These are phyloP conservation scores for Caprella mutica DNA, from an alignment of 2,888 invertebrate species.

Conservation along the genomic window DNA sequence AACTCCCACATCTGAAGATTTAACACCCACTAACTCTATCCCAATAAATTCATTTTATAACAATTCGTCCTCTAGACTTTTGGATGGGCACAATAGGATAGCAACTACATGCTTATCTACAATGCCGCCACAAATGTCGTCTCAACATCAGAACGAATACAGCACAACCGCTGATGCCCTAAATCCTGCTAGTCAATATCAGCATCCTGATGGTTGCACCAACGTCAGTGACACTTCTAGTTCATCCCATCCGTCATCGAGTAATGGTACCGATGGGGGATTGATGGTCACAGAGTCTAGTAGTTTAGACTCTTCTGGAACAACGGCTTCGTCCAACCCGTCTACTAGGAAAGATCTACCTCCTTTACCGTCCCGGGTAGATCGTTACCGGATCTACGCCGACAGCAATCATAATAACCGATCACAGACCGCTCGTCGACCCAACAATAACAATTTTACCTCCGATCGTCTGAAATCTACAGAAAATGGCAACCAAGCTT, in stretches of 20 bases:
- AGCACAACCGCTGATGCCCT: not conserved
- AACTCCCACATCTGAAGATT: too few species aligned
- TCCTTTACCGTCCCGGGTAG: conserved; percentile 25
- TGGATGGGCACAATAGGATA: not conserved
- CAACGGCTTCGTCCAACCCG: not conserved
- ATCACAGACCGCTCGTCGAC: conserved; percentile 1
- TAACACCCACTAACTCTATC: conserved; percentile 4
- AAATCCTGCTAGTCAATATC: not conserved
- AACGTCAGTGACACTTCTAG: conserved; percentile 5
- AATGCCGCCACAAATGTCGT: not conserved
- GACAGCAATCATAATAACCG: not conserved
- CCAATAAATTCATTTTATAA: conserved; percentile 5
- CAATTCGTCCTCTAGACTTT: not conserved
- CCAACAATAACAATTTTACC: not conserved
- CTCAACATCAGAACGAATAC: conserved; percentile 4
- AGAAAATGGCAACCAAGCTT: not conserved
- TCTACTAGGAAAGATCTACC: conserved; percentile 17
- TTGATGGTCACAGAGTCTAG: conserved; percentile 1
- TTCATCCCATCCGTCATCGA: conserved; percentile 7
- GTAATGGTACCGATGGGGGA: conserved; percentile 5
- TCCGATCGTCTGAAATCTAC: not conserved
- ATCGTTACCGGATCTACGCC: conserved; percentile 24
- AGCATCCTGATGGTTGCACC: not conserved
- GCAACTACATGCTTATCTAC: conserved; percentile 8
- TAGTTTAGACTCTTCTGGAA: conserved; percentile 6